Conservation (phyloP, 2,888 invertebrate species). For the Acleris emargana region DNA sequence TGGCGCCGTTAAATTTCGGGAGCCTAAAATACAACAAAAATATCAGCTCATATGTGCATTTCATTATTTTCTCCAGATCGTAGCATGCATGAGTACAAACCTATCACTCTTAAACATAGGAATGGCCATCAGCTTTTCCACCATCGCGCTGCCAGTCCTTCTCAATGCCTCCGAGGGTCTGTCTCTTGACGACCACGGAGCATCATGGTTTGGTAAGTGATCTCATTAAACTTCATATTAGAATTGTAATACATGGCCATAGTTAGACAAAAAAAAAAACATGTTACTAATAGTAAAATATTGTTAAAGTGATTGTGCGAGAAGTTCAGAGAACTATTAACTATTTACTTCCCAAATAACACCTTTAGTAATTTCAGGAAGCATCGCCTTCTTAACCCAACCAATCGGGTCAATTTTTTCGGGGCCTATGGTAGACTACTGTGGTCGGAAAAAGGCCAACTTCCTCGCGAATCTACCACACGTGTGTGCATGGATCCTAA, state of each 20-base stretch:
- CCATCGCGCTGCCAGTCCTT: conserved; percentile 80
- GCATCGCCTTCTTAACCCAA: conserved; percentile 81
- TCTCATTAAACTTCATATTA: too few species aligned
- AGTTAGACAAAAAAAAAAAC: too few species aligned
- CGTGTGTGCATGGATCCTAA: conserved; percentile 79
- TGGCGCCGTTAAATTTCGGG: too few species aligned
- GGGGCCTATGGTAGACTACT: conserved; percentile 80
- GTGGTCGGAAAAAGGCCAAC: conserved; percentile 81
- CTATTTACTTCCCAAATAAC: too few species aligned
- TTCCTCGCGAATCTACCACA: conserved; percentile 83
- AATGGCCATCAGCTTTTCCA: conserved; percentile 82
- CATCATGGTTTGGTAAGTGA: conserved; percentile 84
- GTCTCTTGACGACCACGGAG: conserved; percentile 73
- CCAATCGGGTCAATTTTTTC: conserved; percentile 82
- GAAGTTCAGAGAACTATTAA: too few species aligned
- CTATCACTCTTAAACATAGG: conserved; percentile 81
- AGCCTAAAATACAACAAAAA: too few species aligned
- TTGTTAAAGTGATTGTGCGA: too few species aligned
- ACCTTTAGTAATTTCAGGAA: conserved; percentile 65
- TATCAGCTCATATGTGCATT: too few species aligned
- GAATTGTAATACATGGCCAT: too few species aligned
- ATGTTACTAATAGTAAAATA: too few species aligned
- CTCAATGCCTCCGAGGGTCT: conserved; percentile 72
- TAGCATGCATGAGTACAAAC: conserved; percentile 81
- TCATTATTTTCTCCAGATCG: conserved; percentile 59